Evolutionary conservation across 2,888 invertebrate species (phyloP), one percentile per base, ranked within the genome.

Genomic region (Tricholauxania praeusta): DNA sequence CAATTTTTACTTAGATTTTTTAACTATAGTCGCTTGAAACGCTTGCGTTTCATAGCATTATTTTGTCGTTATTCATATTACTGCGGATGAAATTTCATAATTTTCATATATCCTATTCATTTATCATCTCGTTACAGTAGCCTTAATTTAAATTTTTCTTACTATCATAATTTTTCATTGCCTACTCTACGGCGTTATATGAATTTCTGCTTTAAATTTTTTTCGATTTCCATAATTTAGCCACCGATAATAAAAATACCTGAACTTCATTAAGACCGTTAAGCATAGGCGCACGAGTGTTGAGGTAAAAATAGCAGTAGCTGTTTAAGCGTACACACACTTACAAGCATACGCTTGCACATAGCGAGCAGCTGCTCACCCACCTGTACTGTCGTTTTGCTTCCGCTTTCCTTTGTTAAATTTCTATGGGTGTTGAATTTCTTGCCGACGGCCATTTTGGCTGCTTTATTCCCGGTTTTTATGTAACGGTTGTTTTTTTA

Each of bases 401-500:
- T 57, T 10, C 57, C 28, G 57, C 17, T 62, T 62, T 22, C 51
- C 22, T 64, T 64, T 64, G 64, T 64, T 49, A 51, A 64, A 28
- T 64, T 64, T 64, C 51, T 64, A 49, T 51, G 64, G 64, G 49
- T 64, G 64, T 64, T 51, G 51, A 64, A 64, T 64, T 52, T 51
- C 64, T 64, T 51, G 64, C 64, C 64, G 64, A 49, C 64, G 63
- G 63, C 63, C 63, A 63, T 63, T 63, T 63, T 63, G 48, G 22
- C 39, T 39, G 39, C 10, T 39, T 39, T 39, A 39, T 39, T 39
- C 39, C 39, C 39, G 39, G 7, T 39, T 39, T 39, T 39, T 39
- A 39, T 39, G 39, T 39, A 39, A 39, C 39, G 39, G 62, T 28
- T 57, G 57, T 28, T 57, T 28, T 57, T 57, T 28, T 57, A 57